A percentile compares a stretch with the other conserved stretches of the same genome.
phyloP scores from a whole-genome alignment of 2,113 vertebrate species.

The Daubentonia madagascariensis region DNA sequence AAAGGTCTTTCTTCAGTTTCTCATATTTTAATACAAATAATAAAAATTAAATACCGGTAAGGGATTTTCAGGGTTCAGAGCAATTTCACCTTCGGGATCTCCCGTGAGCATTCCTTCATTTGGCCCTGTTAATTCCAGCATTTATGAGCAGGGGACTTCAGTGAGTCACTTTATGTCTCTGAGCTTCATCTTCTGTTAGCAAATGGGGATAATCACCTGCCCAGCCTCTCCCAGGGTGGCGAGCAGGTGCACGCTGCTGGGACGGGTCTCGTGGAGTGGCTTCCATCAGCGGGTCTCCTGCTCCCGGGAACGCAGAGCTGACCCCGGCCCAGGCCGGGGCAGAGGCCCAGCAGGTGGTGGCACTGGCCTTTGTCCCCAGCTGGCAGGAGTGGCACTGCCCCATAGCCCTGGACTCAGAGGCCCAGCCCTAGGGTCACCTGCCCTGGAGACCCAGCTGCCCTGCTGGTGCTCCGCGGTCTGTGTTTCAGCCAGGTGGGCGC shows the following conservation, averaged over 20 bases:
- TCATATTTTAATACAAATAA: not conserved
- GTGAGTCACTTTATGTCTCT: not conserved
- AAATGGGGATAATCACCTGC: rapidly evolving
- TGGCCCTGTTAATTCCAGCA: not conserved
- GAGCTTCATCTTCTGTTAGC: not conserved
- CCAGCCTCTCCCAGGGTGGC: rapidly evolving
- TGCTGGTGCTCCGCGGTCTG: rapidly evolving
- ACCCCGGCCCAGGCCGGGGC: rapidly evolving
- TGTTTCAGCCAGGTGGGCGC: rapidly evolving
- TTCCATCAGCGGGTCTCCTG: no score
- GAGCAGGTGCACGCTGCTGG: rapidly evolving
- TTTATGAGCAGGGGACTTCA: not conserved
- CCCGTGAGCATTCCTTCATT: rapidly evolving
- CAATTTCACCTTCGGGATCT: rapidly evolving
- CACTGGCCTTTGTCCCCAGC: no score
- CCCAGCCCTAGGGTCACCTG: no score
- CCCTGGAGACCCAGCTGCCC: no score
- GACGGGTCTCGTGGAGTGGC: rapidly evolving
- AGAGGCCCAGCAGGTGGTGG: rapidly evolving
- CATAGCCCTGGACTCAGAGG: rapidly evolving
- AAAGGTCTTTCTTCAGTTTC: not conserved
- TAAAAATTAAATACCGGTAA: not conserved
- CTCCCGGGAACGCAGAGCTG: rapidly evolving
- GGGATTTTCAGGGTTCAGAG: not conserved
- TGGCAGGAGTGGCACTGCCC: rapidly evolving